Conservation (phyloP, 2,888 invertebrate species). For the Acrobasis suavella region DNA sequence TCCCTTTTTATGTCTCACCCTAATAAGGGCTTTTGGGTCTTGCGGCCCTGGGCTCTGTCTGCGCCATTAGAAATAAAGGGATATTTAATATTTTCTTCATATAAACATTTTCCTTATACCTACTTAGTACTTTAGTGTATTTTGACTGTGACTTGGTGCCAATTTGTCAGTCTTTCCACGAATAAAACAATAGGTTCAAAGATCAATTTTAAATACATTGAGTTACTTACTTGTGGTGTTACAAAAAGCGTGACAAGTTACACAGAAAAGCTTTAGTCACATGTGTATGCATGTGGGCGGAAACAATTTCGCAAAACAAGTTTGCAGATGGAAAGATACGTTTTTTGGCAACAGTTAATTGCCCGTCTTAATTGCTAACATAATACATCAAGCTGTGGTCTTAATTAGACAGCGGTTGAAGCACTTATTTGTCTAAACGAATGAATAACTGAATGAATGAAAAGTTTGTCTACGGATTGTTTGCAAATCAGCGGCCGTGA, state of each 20-base stretch:
- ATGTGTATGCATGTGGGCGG: neutral
- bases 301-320: conserved; percentile 1
- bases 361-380: neutral
- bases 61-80: too few species aligned
- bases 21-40: too few species aligned
- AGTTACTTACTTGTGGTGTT: neutral
- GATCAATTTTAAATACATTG: neutral
- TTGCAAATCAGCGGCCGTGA: conserved; percentile 9
- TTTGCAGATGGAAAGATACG: neutral
- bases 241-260: neutral
- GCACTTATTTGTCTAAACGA: neutral
- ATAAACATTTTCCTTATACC: neutral
- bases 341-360: conserved; percentile 1
- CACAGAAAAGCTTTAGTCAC: conserved; percentile 2
- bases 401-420: neutral
- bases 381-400: too few species aligned
- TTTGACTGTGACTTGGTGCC: too few species aligned
- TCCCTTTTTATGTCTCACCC: too few species aligned
- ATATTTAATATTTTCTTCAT: neutral
- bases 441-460: too few species aligned
- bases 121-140: too few species aligned
- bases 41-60: too few species aligned
- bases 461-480: neutral
- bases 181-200: neutral
- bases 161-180: neutral